phyloP scores from a whole-genome alignment of 2,113 vertebrate genomes.

The Dicerorhinus sumatrensis region DNA sequence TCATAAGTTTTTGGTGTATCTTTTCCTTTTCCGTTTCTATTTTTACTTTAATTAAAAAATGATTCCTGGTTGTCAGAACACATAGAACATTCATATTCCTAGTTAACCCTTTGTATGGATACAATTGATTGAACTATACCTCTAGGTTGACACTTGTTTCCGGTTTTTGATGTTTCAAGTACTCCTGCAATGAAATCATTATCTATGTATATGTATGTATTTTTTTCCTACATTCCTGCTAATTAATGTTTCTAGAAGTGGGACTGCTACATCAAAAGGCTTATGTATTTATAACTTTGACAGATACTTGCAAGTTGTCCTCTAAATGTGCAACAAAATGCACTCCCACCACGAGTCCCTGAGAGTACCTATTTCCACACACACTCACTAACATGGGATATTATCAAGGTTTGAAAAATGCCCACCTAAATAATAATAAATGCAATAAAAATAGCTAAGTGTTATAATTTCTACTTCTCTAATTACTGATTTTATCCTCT shows the following conservation, averaged over 20 bases:
- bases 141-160: conserved; percentile 10
- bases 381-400: background rate
- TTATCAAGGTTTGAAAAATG: background rate
- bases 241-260: background rate
- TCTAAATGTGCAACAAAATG: background rate
- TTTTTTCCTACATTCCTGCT: background rate
- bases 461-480: background rate
- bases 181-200: background rate
- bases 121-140: background rate
- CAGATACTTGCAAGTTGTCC: background rate
- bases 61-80: background rate
- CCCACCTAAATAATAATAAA: background rate
- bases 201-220: background rate
- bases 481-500: background rate
- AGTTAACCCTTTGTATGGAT: conserved; percentile 14
- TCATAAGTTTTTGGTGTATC: background rate
- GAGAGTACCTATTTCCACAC: background rate
- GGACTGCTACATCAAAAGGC: background rate
- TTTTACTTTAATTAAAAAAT: conserved; percentile 47
- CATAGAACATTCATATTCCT: background rate
- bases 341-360: background rate
- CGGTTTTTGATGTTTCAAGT: conserved; percentile 21
- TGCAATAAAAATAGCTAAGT: background rate
- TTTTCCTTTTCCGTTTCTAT: background rate
- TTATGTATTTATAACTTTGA: background rate